phyloP scores from a whole-genome alignment of 2,888 invertebrate species.

The Gymnocheta viridis region DNA sequence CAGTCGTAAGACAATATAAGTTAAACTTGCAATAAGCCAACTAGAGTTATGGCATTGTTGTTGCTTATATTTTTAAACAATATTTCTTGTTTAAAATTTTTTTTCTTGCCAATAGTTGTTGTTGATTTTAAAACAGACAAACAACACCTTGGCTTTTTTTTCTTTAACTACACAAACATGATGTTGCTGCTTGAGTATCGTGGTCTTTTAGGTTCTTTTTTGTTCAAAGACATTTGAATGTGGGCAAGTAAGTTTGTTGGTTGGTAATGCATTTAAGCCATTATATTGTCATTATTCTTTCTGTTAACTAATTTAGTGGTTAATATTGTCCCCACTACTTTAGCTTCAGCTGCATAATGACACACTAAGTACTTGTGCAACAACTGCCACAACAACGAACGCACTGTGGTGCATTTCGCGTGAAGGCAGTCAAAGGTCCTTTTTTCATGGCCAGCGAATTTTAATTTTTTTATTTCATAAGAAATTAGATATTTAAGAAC shows the following conservation, averaged over 20 bases:
- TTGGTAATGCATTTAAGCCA: slow-evolving; percentile 53
- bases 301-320: slow-evolving; percentile 60
- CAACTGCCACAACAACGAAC: neutral
- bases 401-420: neutral
- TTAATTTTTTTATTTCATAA: neutral
- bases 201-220: slow-evolving; percentile 1
- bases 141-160: slow-evolving; percentile 61
- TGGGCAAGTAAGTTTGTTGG: neutral
- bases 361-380: slow-evolving; percentile 8
- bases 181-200: slow-evolving; percentile 33
- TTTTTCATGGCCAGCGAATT: neutral
- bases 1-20: too few species aligned
- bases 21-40: slow-evolving; percentile 35
- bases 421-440: neutral
- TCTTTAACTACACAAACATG: slow-evolving; percentile 16
- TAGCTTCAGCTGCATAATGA: slow-evolving; percentile 33
- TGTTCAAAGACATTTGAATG: neutral
- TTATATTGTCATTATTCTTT: slow-evolving; percentile 69
- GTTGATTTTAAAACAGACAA: slow-evolving; percentile 21
- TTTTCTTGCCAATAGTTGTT: slow-evolving; percentile 9
- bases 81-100: neutral
- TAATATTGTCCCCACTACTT: slow-evolving; percentile 45
- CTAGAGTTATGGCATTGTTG: slow-evolving; percentile 37
- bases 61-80: slow-evolving; percentile 31
- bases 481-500: neutral